These are phyloP conservation scores for Rhinichthys klamathensis DNA, from an alignment of 2,113 vertebrate genomes.

Conservation along the genomic window DNA sequence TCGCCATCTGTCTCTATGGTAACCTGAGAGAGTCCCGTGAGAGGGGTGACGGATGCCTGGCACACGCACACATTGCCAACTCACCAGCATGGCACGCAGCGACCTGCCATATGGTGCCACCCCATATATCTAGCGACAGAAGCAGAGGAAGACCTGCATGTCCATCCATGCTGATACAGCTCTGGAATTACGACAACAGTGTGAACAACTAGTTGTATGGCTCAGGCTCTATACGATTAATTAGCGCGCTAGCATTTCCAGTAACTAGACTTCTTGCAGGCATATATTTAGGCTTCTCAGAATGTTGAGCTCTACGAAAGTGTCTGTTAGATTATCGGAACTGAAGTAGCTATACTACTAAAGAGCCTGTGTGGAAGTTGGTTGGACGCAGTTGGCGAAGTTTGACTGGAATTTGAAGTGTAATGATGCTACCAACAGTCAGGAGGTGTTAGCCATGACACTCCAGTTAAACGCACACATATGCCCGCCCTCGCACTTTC, in stretches of 20 bases:
- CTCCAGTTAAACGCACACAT: background rate
- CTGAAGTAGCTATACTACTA: background rate
- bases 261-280: background rate
- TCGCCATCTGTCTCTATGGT: slow-evolving; percentile 78
- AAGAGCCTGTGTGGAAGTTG: background rate
- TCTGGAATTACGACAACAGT: slow-evolving; percentile 28
- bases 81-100: slow-evolving; percentile 81
- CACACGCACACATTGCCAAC: slow-evolving; percentile 77
- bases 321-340: background rate
- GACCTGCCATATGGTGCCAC: slow-evolving; percentile 83
- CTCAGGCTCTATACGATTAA: background rate
- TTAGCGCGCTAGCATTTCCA: background rate
- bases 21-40: slow-evolving; percentile 79
- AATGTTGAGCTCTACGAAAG: background rate
- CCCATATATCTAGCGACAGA: slow-evolving; percentile 71
- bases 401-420: slow-evolving; percentile 2
- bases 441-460: slow-evolving; percentile 48
- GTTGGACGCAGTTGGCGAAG: background rate
- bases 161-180: slow-evolving; percentile 56
- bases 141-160: slow-evolving; percentile 59
- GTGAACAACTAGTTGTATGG: background rate
- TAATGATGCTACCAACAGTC: slow-evolving; percentile 13
- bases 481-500: slow-evolving; percentile 28
- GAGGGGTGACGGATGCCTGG: slow-evolving; percentile 79
- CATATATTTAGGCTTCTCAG: background rate